Evolutionary conservation across 2,888 invertebrate genomes (phyloP), one percentile per base, ranked within the genome.

Genomic region (Aporophyla lueneburgensis): DNA sequence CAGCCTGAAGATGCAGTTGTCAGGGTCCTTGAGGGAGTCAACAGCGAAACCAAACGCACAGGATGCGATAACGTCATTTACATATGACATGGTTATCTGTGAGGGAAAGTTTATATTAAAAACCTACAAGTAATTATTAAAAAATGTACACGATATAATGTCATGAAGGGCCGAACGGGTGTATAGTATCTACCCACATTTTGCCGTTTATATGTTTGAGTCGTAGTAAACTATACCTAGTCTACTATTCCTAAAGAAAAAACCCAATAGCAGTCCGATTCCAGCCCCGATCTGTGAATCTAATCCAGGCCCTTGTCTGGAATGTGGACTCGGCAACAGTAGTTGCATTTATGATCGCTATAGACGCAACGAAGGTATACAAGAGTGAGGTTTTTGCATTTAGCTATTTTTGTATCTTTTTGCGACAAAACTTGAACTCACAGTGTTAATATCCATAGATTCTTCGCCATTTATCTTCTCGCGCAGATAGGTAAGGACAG

Each of bases 41-140:
- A 96, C 95, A 2, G 95, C 92, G 76, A 97, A 93, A 0, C 97
- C 97, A 77, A 97, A 97, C 0, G 96, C 96, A 21, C 95, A 93
- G 0, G 96, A 96, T 0, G 97, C 97, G 80, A 97, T 97, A 5
- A 97, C 96, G 86, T 97, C 97, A 79, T 96, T 97, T 49, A 97
- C 93, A 76, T 94, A 96, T 0, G 96, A 90, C 80, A 94, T 94
- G 9, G 94, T 95, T 67, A 93, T 90, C 93, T 94, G 88, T 7
- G 49, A 59, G 67, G 5, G 6, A 51, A 14, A 49, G 5, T 16
- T 43, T 63, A 16, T 62, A 7, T 21, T 1, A 59, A 9, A 19
- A 19, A 5, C 1, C 5, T 7, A 16, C 12, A 56, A 56, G 24
- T 24, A 24, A 56, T 56, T 33, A 33, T 33, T 33, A 1, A 33